Evolutionary conservation across 2,797 vertebrate species (phyloP).

Genomic region (Coregonus ussuriensis): DNA sequence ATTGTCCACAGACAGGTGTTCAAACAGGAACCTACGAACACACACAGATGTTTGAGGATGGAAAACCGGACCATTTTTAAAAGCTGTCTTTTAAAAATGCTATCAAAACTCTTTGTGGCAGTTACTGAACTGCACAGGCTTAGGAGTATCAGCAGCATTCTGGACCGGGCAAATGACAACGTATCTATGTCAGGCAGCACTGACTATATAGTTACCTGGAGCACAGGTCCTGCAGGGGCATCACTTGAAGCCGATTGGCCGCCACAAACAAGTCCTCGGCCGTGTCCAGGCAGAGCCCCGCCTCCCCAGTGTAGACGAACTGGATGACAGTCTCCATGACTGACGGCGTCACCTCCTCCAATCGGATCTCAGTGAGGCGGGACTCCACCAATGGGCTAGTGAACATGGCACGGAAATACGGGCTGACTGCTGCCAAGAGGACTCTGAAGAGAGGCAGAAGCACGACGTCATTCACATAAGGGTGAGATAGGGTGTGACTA

Average conservation of each 20-base stretch:
- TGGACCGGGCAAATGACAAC: not conserved
- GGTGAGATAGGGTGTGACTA: not conserved
- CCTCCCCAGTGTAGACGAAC: conserved; percentile 83
- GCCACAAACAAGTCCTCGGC: conserved; percentile 84
- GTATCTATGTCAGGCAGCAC: not conserved
- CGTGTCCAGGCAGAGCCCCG: conserved; percentile 75
- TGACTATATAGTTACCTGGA: conserved; percentile 73
- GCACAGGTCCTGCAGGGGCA: conserved; percentile 81
- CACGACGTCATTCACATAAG: not conserved
- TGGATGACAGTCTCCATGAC: conserved; percentile 82
- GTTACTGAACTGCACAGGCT: not conserved
- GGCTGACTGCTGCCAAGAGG: conserved; percentile 82
- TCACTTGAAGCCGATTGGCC: conserved; percentile 82
- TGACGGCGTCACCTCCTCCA: conserved; percentile 80
- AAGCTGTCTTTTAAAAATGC: not conserved
- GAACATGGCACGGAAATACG: conserved; percentile 86
- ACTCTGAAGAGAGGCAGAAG: conserved; percentile 65
- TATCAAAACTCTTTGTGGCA: not conserved
- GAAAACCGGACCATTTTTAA: not conserved
- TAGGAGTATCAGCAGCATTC: too few relatives aligned
- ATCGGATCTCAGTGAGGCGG: conserved; percentile 78
- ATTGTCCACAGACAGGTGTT: conserved; percentile 82
- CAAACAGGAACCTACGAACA: conserved; percentile 67
- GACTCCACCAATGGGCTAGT: conserved; percentile 83
- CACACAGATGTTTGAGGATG: too few relatives aligned